Evolutionary conservation across 2,113 vertebrate species (phyloP), one percentile per base, ranked within the genome.

Genomic region (Podarcis raffonei): DNA sequence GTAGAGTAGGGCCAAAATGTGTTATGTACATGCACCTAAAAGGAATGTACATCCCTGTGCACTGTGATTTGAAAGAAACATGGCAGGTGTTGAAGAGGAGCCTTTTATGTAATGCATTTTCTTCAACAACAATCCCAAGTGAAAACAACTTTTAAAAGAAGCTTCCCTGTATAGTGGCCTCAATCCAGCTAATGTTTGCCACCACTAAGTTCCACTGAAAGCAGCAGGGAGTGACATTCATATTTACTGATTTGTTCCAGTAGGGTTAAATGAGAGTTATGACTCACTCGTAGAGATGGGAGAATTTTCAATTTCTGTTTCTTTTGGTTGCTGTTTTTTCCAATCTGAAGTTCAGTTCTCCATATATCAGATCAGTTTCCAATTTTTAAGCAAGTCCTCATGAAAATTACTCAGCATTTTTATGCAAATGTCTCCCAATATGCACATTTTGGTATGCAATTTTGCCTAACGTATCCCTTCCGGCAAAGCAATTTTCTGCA

Each of bases 81-180:
- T 22, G 82, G 27, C 59, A 83, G 66, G 35, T 91, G 90, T 93
- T 59, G 90, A 22, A 81, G 94, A 92, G 32, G 87, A 82, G n/a
- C 39, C 27, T 18, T 5, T 76, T 75, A 68, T 66, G 48, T 13
- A 6, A 48, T 85, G 90, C 87, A 71, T 83, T 20, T 68, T 92
- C 48, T 86, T 93, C 68, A 77, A 80, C 88, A 42, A 88, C 69
- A 90, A 68, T 65, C 71, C 89, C 66, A 6, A 22, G 16, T 69
- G n/a, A 93, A 92, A 92, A 91, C 84, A 87, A 72, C 78, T 92
- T 71, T 83, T 62, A 90, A 86, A 90, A 11, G 83, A 74, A 92
- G 93, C 93, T 87, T 27, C 20, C 23, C 27, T 59, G 23, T 71
- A 74, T 5, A 74, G 1, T 71, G 27, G 25, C 37, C 32, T 48